phyloP scores from a whole-genome alignment of 2,797 vertebrate species.

The Squalus acanthias region DNA sequence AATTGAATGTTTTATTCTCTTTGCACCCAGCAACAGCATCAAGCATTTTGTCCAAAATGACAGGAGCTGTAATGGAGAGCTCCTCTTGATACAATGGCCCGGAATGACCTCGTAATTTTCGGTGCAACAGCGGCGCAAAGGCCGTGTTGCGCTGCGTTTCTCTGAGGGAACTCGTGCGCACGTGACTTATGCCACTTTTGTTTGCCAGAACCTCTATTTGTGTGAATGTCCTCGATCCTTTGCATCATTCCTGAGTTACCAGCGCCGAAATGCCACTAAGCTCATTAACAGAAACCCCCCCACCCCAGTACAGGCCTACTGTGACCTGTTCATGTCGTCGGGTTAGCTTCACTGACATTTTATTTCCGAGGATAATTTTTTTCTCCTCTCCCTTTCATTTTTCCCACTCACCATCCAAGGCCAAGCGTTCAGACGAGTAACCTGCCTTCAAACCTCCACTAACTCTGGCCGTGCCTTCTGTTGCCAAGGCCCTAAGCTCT shows the following conservation, averaged over 20 bases:
- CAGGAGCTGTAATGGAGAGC: neutral
- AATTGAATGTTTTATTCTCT: constrained; percentile 25
- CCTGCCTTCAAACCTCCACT: neutral
- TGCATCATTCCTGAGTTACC: neutral
- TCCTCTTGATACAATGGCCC: neutral
- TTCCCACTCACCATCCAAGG: neutral
- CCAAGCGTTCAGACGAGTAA: neutral
- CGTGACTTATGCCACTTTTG: neutral
- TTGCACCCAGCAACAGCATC: neutral
- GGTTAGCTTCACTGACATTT: neutral
- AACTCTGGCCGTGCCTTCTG: neutral
- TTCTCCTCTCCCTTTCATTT: neutral
- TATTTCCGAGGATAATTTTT: neutral
- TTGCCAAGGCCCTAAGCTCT: too few species aligned
- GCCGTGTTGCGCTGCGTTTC: neutral
- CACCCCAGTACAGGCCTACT: neutral
- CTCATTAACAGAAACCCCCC: neutral
- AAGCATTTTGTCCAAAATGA: neutral
- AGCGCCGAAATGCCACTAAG: neutral
- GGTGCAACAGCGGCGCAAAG: neutral
- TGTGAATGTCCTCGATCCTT: neutral
- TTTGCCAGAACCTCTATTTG: neutral
- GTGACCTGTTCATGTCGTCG: neutral
- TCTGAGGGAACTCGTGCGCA: neutral
- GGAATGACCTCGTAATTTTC: neutral